Percentiles rank a stretch among this genome's conserved stretches.
phyloP scores from a whole-genome alignment of 1,140 invertebrate genomes.

The Cryptotermes secundus region DNA sequence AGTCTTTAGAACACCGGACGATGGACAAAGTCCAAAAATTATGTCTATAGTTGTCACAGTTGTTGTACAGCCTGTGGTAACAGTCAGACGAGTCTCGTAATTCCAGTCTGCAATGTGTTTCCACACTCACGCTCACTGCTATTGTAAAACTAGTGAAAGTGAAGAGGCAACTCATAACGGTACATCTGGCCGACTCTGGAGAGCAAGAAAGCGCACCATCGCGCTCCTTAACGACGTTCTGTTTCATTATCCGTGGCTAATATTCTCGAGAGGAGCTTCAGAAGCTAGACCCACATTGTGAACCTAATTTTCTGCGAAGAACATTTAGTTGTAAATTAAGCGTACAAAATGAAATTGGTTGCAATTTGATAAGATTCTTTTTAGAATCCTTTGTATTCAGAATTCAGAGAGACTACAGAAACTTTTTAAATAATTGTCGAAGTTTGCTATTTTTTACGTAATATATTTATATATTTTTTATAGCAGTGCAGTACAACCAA shows the following conservation, averaged over 20 bases:
- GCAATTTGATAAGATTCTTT: background rate
- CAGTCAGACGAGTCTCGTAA: background rate
- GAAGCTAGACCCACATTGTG: background rate
- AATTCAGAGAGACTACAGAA: background rate
- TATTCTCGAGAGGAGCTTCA: background rate
- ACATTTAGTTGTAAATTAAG: background rate
- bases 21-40: no score
- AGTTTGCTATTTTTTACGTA: no score
- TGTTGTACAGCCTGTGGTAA: background rate
- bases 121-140: background rate
- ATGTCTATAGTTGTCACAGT: background rate
- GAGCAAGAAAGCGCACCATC: background rate
- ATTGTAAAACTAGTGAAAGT: constrained; percentile 15
- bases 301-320: background rate
- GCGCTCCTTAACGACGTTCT: no score
- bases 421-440: no score
- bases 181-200: background rate
- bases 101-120: background rate
- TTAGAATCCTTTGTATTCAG: background rate
- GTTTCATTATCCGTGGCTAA: background rate
- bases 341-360: background rate
- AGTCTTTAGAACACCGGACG: no score
- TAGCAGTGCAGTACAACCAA: no score
- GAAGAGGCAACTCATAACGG: background rate
- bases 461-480: no score